Evolutionary conservation across 2,888 invertebrate species (phyloP).

Genomic region (Orthonevra nobilis): DNA sequence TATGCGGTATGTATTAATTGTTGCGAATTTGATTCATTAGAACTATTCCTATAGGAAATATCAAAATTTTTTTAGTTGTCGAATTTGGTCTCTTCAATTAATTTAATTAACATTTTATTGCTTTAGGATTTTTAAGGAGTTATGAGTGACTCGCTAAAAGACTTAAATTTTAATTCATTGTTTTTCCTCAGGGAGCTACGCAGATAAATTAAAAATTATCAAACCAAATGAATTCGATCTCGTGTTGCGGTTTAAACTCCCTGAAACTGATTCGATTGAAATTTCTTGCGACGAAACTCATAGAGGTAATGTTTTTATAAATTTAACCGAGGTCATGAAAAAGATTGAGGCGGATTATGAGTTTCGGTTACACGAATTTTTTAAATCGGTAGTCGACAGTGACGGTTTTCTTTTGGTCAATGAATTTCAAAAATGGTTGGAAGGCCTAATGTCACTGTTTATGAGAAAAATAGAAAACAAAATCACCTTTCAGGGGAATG

Average conservation of each 20-base stretch:
- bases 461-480: not conserved
- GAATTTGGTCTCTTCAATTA: no score
- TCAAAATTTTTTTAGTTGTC: no score
- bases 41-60: no score
- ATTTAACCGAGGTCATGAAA: not conserved
- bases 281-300: not conserved
- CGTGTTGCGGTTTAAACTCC: conserved; percentile 8
- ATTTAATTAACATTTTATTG: no score
- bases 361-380: not conserved
- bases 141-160: no score
- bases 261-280: not conserved
- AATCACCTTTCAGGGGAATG: not conserved
- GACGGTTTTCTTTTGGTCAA: conserved; percentile 9
- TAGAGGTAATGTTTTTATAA: conserved; percentile 10
- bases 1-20: no score
- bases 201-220: conserved; percentile 35
- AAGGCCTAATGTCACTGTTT: not conserved
- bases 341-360: not conserved
- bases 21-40: no score
- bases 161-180: no score
- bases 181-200: conserved; percentile 47
- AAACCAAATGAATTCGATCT: conserved; percentile 46
- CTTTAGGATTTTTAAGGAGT: no score
- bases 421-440: conserved; percentile 33
- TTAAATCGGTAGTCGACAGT: not conserved